These are phyloP conservation scores for Paelopatides confundens DNA, from an alignment of 53 echinoderm and acorn worm species.

Conservation along the genomic window DNA sequence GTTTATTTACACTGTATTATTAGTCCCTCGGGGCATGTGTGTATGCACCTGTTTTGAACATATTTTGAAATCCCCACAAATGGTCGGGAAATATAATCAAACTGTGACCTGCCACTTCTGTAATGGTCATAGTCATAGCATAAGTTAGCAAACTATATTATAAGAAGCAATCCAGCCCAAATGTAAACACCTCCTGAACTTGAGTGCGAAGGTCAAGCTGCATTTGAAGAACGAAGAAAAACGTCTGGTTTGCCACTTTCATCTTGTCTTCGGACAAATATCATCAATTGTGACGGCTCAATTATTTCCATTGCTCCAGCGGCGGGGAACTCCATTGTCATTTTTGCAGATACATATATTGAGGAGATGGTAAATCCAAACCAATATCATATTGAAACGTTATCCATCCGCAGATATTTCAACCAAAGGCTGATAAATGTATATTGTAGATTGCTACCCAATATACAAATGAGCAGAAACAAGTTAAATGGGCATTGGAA, in stretches of 20 bases:
- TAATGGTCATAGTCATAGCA: too few relatives aligned
- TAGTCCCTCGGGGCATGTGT: too few relatives aligned
- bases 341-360: slow-evolving; percentile 32
- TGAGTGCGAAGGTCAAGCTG: slow-evolving; percentile 4
- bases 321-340: background rate
- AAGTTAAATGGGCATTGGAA: slow-evolving; percentile 78
- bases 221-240: slow-evolving; percentile 21
- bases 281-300: background rate
- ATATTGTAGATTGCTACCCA: slow-evolving; percentile 83
- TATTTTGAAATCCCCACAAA: too few relatives aligned
- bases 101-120: too few relatives aligned
- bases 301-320: slow-evolving; percentile 19
- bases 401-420: slow-evolving; percentile 81
- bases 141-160: too few relatives aligned
- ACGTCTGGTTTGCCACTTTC: too few relatives aligned
- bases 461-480: slow-evolving; percentile 69
- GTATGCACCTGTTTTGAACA: too few relatives aligned
- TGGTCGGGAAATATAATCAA: too few relatives aligned
- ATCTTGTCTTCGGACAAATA: slow-evolving; percentile 6
- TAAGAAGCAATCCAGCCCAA: background rate
- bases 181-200: background rate
- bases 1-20: too few relatives aligned
- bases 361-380: slow-evolving; percentile 51
- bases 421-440: slow-evolving; percentile 68
- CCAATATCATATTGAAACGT: background rate